These are phyloP conservation scores for Chorisops tibialis DNA, from an alignment of 2,888 invertebrate species.

Conservation along the genomic window DNA sequence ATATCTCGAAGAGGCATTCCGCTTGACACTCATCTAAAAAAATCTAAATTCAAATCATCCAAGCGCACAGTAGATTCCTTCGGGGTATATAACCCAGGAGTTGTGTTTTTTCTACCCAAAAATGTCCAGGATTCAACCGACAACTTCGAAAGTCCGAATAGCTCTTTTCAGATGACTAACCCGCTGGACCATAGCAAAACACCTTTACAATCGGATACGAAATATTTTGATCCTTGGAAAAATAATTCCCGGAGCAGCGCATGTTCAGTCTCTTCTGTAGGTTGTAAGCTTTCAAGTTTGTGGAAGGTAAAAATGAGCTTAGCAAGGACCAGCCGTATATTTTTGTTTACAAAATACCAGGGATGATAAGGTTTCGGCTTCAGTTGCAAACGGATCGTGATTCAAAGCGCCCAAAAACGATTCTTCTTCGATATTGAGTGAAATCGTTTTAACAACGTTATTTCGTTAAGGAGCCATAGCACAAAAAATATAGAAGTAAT, in stretches of 20 bases:
- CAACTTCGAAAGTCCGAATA: neutral
- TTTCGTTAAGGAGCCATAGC: too few species aligned
- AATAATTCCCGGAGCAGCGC: neutral
- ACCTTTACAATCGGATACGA: neutral
- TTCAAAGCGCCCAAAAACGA: neutral
- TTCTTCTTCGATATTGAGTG: too few species aligned
- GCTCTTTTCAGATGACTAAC: neutral
- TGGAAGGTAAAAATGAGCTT: conserved; percentile 11
- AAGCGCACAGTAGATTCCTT: too few species aligned
- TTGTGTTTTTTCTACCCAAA: neutral
- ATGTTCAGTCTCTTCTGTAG: neutral
- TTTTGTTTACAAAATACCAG: conserved; percentile 22
- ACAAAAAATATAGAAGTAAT: too few species aligned
- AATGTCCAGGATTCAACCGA: neutral
- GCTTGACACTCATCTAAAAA: too few species aligned
- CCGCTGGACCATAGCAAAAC: neutral
- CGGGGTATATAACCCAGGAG: too few species aligned
- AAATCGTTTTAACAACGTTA: too few species aligned
- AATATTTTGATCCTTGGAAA: neutral
- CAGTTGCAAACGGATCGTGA: conserved; percentile 16
- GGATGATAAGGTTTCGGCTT: conserved; percentile 11
- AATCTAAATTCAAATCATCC: too few species aligned
- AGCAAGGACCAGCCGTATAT: neutral
- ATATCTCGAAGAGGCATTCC: too few species aligned
- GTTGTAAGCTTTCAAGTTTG: neutral